Evolutionary conservation across 2,797 vertebrate species (phyloP).

Genomic region (Acipenser transmontanus): DNA sequence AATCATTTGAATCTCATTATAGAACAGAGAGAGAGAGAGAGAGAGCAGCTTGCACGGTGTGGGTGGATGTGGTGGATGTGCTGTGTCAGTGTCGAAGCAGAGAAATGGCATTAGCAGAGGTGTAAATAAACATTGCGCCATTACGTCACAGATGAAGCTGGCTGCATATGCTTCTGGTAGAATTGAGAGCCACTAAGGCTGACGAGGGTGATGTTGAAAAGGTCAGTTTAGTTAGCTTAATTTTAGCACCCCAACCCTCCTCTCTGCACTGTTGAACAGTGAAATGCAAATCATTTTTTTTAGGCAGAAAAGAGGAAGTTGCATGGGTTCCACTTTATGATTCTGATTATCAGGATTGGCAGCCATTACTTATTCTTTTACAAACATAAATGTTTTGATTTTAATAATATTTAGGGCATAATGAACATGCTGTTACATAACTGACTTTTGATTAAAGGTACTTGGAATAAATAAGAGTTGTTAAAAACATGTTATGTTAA

Average conservation of each 20-base stretch:
- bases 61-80: not conserved
- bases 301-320: constrained; percentile 50
- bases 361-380: constrained; percentile 51
- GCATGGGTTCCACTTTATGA: constrained; percentile 18
- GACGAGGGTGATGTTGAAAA: not conserved
- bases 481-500: too few relatives aligned
- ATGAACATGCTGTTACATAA: too few relatives aligned
- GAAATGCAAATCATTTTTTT: not conserved
- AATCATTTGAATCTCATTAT: too few relatives aligned
- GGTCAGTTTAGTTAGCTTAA: not conserved
- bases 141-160: not conserved
- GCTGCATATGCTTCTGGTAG: not conserved
- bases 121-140: constrained; percentile 2
- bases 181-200: not conserved
- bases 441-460: too few relatives aligned
- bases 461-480: too few relatives aligned
- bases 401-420: too few relatives aligned
- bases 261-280: too few relatives aligned
- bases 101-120: not conserved
- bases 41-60: not conserved
- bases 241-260: not conserved
- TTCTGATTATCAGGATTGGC: constrained; percentile 37
- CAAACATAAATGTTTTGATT: too few relatives aligned
- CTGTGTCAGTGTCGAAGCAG: not conserved
- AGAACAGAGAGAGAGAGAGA: too few relatives aligned